Percentiles rank a stretch among this genome's conserved stretches.
These are phyloP conservation scores for Chrysomallon squamiferum DNA, from an alignment of 1,140 invertebrate genomes.

Conservation along the genomic window DNA sequence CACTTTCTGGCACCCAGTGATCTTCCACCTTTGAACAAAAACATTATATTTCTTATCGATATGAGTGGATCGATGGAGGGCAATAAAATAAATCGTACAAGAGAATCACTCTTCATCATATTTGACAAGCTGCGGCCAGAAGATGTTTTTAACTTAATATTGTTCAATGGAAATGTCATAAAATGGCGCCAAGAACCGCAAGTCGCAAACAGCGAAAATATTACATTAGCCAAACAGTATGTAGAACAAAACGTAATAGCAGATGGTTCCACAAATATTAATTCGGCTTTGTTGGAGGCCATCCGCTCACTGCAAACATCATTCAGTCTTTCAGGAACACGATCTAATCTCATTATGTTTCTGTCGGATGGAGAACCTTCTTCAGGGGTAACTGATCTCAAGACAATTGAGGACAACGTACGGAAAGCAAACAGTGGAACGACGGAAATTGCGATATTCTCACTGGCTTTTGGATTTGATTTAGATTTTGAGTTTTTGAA, in stretches of 20 bases:
- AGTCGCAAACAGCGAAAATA: constrained; percentile 3
- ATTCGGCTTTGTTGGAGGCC: constrained; percentile 68
- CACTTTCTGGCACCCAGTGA: constrained; percentile 71
- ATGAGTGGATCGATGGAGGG: constrained; percentile 76
- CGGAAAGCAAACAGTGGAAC: constrained; percentile 25
- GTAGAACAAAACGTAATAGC: constrained; percentile 15
- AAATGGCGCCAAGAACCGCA: constrained; percentile 15
- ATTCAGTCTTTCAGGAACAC: not conserved
- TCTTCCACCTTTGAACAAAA: constrained; percentile 70
- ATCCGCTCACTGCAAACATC: constrained; percentile 65
- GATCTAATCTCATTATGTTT: constrained; percentile 72
- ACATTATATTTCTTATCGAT: constrained; percentile 76
- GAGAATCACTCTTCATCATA: constrained; percentile 73
- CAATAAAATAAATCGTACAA: constrained; percentile 71
- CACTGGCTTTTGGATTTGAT: constrained; percentile 74
- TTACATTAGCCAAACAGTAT: constrained; percentile 18
- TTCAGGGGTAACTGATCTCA: constrained; percentile 68
- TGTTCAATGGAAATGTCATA: constrained; percentile 67
- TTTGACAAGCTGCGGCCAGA: constrained; percentile 68
- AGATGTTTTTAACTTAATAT: constrained; percentile 74
- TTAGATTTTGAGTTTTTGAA: constrained; percentile 73
- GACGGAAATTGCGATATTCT: constrained; percentile 69
- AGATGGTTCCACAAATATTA: constrained; percentile 68
- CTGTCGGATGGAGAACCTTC: constrained; percentile 78
- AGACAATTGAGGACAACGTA: constrained; percentile 66